Conservation (phyloP, 2,888 invertebrate genomes). For the Apodemia zela region DNA sequence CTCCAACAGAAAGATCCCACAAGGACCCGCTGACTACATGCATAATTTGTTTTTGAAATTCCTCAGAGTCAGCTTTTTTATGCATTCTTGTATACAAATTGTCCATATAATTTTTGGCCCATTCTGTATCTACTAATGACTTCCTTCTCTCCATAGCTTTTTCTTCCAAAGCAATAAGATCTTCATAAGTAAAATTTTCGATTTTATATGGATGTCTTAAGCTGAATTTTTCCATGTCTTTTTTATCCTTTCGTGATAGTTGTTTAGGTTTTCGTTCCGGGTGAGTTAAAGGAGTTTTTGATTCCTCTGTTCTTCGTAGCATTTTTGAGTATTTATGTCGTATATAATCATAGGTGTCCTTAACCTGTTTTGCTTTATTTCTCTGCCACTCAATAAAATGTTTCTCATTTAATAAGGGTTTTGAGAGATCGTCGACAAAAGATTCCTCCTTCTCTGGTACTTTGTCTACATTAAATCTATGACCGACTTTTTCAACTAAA, state of each 20-base stretch:
- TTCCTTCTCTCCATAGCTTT: conserved; percentile 47
- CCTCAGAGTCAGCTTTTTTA: conserved; percentile 60
- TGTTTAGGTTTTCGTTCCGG: conserved; percentile 35
- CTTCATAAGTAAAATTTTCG: conserved; percentile 61
- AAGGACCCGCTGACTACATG: conserved; percentile 68
- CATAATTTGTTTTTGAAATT: conserved; percentile 72
- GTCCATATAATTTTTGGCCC: conserved; percentile 70
- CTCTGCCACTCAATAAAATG: conserved; percentile 81
- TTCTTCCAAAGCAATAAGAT: conserved; percentile 56
- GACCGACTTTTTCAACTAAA: conserved; percentile 58
- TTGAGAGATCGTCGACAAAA: conserved; percentile 61
- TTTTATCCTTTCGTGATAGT: conserved; percentile 42
- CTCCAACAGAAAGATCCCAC: conserved; percentile 74
- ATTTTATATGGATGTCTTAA: conserved; percentile 55
- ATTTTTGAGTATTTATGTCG: conserved; percentile 65
- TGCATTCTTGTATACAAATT: conserved; percentile 66
- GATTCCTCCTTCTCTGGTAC: conserved; percentile 51
- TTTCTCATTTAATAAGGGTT: conserved; percentile 64
- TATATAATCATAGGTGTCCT: conserved; percentile 62
- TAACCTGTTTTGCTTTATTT: conserved; percentile 65
- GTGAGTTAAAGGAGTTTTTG: conserved; percentile 40
- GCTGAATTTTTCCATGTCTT: conserved; percentile 59
- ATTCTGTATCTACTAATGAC: conserved; percentile 53
- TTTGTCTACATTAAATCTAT: conserved; percentile 57
- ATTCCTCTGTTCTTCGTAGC: conserved; percentile 52